phyloP scores from a whole-genome alignment of 1,140 invertebrate genomes.

The Drosophila pandora region DNA sequence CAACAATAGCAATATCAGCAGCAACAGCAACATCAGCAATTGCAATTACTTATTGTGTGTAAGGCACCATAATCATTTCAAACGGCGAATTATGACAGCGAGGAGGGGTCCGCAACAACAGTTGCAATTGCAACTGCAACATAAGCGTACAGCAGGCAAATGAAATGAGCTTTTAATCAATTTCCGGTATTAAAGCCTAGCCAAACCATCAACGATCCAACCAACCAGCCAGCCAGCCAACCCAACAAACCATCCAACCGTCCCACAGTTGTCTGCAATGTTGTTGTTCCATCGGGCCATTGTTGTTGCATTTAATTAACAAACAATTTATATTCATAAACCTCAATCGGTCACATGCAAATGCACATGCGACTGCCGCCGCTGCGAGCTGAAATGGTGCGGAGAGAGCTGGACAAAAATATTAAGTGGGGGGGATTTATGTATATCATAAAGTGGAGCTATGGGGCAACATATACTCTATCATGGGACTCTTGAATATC shows the following conservation, averaged over 20 bases:
- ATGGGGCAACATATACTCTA: slow-evolving; percentile 6
- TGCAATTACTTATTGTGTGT: slow-evolving; percentile 39
- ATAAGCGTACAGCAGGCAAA: slow-evolving; percentile 44
- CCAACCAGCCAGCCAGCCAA: slow-evolving; percentile 12
- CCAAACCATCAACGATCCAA: slow-evolving; percentile 25
- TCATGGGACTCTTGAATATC: not conserved
- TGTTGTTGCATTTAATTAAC: slow-evolving; percentile 80
- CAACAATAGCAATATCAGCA: slow-evolving; percentile 35
- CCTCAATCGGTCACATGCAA: slow-evolving; percentile 81
- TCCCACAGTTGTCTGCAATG: slow-evolving; percentile 47
- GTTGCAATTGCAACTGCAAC: slow-evolving; percentile 20
- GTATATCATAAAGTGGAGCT: not conserved
- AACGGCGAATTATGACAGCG: slow-evolving; percentile 75
- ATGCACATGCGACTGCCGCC: slow-evolving; percentile 55
- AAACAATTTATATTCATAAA: slow-evolving; percentile 82
- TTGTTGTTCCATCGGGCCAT: slow-evolving; percentile 36
- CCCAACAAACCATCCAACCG: slow-evolving; percentile 29
- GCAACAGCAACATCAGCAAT: slow-evolving; percentile 19
- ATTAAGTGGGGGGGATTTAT: slow-evolving; percentile 14
- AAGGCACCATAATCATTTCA: slow-evolving; percentile 69
- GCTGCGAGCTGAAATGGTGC: slow-evolving; percentile 11
- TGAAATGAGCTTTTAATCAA: slow-evolving; percentile 82
- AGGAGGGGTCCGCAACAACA: slow-evolving; percentile 36
- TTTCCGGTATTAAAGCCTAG: slow-evolving; percentile 79
- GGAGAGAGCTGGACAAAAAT: slow-evolving; percentile 36